Evolutionary conservation across 1,140 invertebrate species (phyloP).

Genomic region (Pseudomyrmex sp.): DNA sequence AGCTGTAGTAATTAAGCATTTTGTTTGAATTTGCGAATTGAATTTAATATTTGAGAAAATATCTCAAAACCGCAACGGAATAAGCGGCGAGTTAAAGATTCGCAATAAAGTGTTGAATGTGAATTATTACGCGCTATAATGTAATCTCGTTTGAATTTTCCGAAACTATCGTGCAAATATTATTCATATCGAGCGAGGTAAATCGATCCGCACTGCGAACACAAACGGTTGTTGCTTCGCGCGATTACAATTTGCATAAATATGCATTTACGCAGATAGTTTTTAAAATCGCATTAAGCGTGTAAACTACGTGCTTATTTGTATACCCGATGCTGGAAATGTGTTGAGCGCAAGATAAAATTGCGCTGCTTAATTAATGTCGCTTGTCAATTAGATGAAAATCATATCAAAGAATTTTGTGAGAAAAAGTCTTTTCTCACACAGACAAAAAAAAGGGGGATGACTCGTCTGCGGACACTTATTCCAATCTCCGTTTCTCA

Average conservation of each 20-base stretch:
- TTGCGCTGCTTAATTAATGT: not conserved
- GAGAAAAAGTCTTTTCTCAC: not conserved
- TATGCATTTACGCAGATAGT: not conserved
- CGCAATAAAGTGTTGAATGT: constrained; percentile 1
- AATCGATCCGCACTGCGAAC: constrained; percentile 4
- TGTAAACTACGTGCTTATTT: not conserved
- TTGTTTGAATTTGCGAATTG: not conserved
- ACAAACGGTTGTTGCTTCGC: constrained; percentile 18
- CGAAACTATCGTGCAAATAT: constrained; percentile 24
- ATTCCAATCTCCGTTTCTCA: no score
- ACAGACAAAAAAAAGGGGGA: no score
- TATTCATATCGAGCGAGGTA: not conserved
- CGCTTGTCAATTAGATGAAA: not conserved
- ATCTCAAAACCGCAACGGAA: not conserved
- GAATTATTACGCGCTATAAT: constrained; percentile 10
- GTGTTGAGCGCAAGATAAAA: not conserved
- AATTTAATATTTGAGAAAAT: not conserved
- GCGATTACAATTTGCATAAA: constrained; percentile 39
- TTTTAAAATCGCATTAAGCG: constrained; percentile 4
- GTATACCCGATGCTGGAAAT: not conserved
- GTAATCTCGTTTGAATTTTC: not conserved
- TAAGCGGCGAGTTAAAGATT: not conserved
- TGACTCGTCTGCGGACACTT: no score
- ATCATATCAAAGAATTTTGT: not conserved
- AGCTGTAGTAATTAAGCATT: not conserved